Percentiles rank a stretch among this genome's conserved stretches.
phyloP scores from a whole-genome alignment of 2,797 vertebrate genomes.

The Poecilia wingei region DNA sequence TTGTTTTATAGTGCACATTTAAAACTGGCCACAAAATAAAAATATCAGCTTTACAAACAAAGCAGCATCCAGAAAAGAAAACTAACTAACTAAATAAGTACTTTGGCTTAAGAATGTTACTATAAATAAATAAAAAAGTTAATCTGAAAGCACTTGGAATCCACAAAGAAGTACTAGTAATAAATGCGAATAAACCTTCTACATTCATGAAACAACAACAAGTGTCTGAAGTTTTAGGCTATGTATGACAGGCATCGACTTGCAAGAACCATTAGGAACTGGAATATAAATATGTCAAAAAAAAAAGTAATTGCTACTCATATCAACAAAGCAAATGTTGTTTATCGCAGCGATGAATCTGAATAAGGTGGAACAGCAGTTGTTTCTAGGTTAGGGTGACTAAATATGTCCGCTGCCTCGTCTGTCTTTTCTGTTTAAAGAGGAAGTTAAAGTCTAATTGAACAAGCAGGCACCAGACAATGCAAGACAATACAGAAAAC shows the following conservation, averaged over 20 bases:
- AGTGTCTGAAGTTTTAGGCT: conserved; percentile 29
- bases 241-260: conserved; percentile 31
- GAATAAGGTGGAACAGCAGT: conserved; percentile 15
- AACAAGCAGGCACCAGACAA: conserved; percentile 47
- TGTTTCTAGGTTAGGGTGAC: not conserved
- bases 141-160: conserved; percentile 58
- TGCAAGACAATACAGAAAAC: conserved; percentile 59
- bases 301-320: conserved; percentile 15
- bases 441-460: conserved; percentile 14
- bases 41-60: conserved; percentile 75
- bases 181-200: conserved; percentile 58
- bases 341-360: conserved; percentile 9
- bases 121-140: conserved; percentile 49
- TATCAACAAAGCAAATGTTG: not conserved
- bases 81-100: conserved; percentile 62
- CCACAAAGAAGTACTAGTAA: conserved; percentile 69
- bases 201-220: conserved; percentile 66
- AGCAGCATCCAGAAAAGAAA: conserved; percentile 67
- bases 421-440: conserved; percentile 7
- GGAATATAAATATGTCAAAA: conserved; percentile 22
- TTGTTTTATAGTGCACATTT: conserved; percentile 73
- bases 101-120: conserved; percentile 55
- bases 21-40: conserved; percentile 75
- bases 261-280: conserved; percentile 15
- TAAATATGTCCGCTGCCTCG: conserved; percentile 4